Conservation (phyloP, 1,140 invertebrate genomes). For the Asbolus verrucosus region DNA sequence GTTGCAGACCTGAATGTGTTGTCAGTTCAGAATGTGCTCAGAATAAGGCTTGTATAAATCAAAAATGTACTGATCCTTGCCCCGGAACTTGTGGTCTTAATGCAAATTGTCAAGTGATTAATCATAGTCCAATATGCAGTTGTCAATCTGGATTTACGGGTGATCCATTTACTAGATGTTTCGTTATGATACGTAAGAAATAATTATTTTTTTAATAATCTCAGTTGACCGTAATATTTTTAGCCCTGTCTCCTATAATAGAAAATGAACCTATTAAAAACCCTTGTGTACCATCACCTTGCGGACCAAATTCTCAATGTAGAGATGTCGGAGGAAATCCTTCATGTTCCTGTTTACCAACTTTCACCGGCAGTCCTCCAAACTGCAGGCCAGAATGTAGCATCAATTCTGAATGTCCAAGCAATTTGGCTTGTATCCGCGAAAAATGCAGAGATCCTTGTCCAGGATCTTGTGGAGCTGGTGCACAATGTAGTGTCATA, state of each 20-base stretch:
- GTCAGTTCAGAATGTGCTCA: slow-evolving; percentile 84
- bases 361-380: slow-evolving; percentile 75
- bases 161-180: slow-evolving; percentile 71
- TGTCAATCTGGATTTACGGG: slow-evolving; percentile 68
- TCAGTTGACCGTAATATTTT: slow-evolving; percentile 41
- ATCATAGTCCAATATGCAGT: slow-evolving; percentile 73
- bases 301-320: slow-evolving; percentile 76
- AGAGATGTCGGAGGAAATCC: slow-evolving; percentile 69
- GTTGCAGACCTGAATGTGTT: slow-evolving; percentile 85
- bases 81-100: slow-evolving; percentile 78
- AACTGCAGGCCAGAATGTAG: slow-evolving; percentile 76
- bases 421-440: slow-evolving; percentile 73
- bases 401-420: slow-evolving; percentile 74
- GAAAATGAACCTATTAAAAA: slow-evolving; percentile 63
- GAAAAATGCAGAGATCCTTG: slow-evolving; percentile 77
- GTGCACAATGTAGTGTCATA: slow-evolving; percentile 73
- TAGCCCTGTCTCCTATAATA: slow-evolving; percentile 59
- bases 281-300: slow-evolving; percentile 77
- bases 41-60: slow-evolving; percentile 78
- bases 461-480: slow-evolving; percentile 73
- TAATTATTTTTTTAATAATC: slow-evolving; percentile 15
- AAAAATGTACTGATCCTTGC: slow-evolving; percentile 82
- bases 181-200: slow-evolving; percentile 70
- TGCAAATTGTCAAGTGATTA: slow-evolving; percentile 79
- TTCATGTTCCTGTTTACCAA: slow-evolving; percentile 72